Base-by-base conservation (phyloP, 2,113 vertebrate genomes). In the Anolis sagrei region DNA sequence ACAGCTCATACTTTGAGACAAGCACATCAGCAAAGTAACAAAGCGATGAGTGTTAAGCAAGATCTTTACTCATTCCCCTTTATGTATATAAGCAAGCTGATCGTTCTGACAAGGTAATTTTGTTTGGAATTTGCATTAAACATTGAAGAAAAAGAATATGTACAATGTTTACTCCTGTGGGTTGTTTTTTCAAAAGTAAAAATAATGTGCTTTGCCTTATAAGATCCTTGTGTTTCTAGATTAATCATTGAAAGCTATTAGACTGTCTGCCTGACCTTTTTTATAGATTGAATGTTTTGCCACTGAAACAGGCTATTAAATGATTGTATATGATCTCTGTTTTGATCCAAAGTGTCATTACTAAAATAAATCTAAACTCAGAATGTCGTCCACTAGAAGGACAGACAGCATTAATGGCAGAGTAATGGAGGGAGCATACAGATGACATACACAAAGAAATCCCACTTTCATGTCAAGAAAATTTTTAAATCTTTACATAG, bases 121-220 rank as follows among this genome's bases (percentile, higher is more conserved):
- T 19, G 73, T 86, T 85, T 80, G 76, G 11, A 48, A 61, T 34
- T 73, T 10, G 34, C 3, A 72, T 27, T 73, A 19, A 34, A 14
- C 73, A 27, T 27, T 73, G 51, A 9, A 44, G 36, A n/a, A 25
- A 7, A 27, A 48, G 68, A 19, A 70, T 5, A n/a, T 49, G 36
- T 73, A n/a, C 8, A 61, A 79, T 11, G 49, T 44, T 4, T 70
- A 69, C 32, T 32, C 7, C 21, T 72, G 21, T 14, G 9, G 1
- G 29, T 77, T 51, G 66, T 58, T 61, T 16, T 44, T 74, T 27
- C n/a, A n/a, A n/a, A n/a, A 86, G 73, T 85, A 85, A 80, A 85
- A 9, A 73, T 62, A 36, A 85, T n/a, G 11, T 86, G 54, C 1
- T 73, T 8, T 79, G 68, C 39, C 23, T 36, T 54, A 10, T 51